Base-by-base conservation (phyloP, 1,140 invertebrate species). In the Zaprionus davidi region DNA sequence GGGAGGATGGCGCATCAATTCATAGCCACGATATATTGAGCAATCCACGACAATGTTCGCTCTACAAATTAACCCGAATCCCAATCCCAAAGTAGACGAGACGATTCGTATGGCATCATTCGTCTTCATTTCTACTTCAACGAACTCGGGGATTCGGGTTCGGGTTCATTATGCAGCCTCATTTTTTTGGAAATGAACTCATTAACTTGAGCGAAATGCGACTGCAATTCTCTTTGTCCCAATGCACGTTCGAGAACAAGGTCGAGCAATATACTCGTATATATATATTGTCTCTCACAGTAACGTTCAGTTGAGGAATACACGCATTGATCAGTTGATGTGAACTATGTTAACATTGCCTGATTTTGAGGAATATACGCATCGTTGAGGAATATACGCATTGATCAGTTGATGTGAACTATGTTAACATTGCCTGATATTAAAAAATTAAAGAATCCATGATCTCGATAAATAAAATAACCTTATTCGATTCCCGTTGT, bases 1-100 rank as follows among this genome's bases (percentile, higher is more conserved):
- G 41, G 41, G 15, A 81, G 49, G 49, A 22, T 51, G 15, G 24
- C 22, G 22, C 20, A 20, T 51, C 22, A 65, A 81, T 81, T 81
- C 79, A 68, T 77, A 56, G n/a, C 2, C 22, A 0, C 6, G 15
- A 57, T 53, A 53, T 53, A 13, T 53, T 9, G 15, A 44, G 41
- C 13, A 41, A n/a, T n/a, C 15, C 15, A 9, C 7, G 41, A 44
- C 41, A 44, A 44, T 44, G 41, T 44, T 44, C 5, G 41, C 41
- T n/a, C 38, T 41, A 41, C 38, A 15, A 41, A 2, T 41, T 6
- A n/a, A 46, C 9, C n/a, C 41, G 41, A 44, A 44, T n/a, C 41
- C 1, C 6, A 44, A 17, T 7, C 41, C 6, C n/a, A 9, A 44
- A 44, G 41, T 17, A 44, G 41, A 17, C 41, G 41, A 44, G 5